Evolutionary conservation across 1,140 invertebrate genomes (phyloP), one percentile per base, ranked within the genome.

Genomic region (Drosophila kepulauana): DNA sequence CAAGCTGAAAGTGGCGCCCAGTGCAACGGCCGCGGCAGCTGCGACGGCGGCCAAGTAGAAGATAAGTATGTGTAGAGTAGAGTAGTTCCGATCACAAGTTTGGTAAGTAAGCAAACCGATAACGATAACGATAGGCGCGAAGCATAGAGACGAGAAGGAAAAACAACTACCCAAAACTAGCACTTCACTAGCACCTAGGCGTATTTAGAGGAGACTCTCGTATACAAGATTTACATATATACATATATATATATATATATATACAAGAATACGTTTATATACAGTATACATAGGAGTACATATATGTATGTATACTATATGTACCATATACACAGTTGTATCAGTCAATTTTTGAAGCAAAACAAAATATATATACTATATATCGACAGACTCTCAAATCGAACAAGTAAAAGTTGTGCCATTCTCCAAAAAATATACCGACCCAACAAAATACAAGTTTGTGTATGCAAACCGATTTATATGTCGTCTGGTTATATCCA

Each of bases 171-270:
- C 52, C 67, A 75, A 69, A 75, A 78, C 76, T 78, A 75, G 72
- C 81, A 71, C 73, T 84, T 79, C 66, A 74, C 51, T 79, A 71
- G 73, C 77, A 79, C 57, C 73, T 79, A 78, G 66, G 63, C 54
- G 54, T 73, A 66, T 70, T 57, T 85, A 86, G 79, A 78, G 82
- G 65, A 74, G 73, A 38, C 35, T 33, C 30, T 33, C 59, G 75
- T 87, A 87, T 82, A 87, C 84, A 80, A 78, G 76, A 87, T 88
- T 79, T 87, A 88, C 81, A 87, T 62, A 65, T 48, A 87, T 78
- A 87, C 54, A 65, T 48, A 84, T 84, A 85, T 78, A 87, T 62
- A 65, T 48, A 87, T 78, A 87, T 62, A 65, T 48, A 84, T 84
- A 85, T 78, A 85, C 54, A 81, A 72, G 13, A 30, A 66, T 78